Evolutionary conservation across 2,797 vertebrate genomes (phyloP), one percentile per base, ranked within the genome.

Genomic region (Dermochelys coriacea): DNA sequence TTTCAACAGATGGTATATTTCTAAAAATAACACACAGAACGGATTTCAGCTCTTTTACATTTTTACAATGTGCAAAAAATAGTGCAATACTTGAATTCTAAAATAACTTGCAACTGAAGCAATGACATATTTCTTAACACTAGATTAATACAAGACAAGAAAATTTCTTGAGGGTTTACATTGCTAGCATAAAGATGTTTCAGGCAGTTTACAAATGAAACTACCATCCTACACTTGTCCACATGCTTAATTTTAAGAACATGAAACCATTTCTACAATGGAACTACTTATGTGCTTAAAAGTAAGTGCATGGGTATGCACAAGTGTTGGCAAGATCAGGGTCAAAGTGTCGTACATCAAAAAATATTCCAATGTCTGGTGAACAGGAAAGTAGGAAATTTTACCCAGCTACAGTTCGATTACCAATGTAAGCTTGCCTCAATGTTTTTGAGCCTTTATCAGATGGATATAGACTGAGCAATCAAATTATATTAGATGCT

Each of bases 1-100:
- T 77, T 97, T 95, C 93, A 97, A 87, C 94, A 97, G 95, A 94
- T 96, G 95, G 94, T 85, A 77, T 89, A 96, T 90, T 93, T 87
- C 93, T 94, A 12, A 91, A 97, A 98, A 96, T 87, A 14, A 79
- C 88, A 89, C 51, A 92, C 92, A 89, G 41, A 89, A 90, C 54
- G 93, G 5, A 47, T 88, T 47, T 86, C 93, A 96, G 91, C 83
- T 87, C 0, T 47, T 6, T 8, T 41, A 61, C 7, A 87, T 27
- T 64, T 64, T 64, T 64, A 64, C 34, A 64, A 64, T 3, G 11
- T 64, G 25, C 55, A 34, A 34, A 61, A 64, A 12, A 82, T 1
- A 93, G 85, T 27, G 21, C 51, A 82, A 31, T 12, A 78, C 1
- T 49, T 81, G 82, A 74, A 90, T 74, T 14, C 55, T 29, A 87